phyloP scores from a whole-genome alignment of 2,797 vertebrate genomes.

The Selene dorsalis region DNA sequence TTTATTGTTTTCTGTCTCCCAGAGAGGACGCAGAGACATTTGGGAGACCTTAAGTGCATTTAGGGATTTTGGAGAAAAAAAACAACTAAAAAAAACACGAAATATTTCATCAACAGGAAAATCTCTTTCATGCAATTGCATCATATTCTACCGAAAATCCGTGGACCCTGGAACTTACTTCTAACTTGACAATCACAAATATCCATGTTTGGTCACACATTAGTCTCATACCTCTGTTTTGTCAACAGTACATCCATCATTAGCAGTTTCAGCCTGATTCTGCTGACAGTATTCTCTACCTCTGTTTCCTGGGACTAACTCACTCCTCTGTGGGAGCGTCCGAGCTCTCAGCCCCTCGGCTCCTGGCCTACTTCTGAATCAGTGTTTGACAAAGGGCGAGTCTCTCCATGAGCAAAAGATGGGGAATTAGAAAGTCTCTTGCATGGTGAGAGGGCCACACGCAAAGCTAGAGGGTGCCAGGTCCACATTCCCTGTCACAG shows the following conservation, averaged over 20 bases:
- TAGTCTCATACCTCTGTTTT: constrained; percentile 46
- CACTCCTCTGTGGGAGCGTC: constrained; percentile 67
- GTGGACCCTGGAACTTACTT: constrained; percentile 52
- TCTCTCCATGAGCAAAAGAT: constrained; percentile 72
- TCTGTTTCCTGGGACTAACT: constrained; percentile 55
- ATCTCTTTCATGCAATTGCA: constrained; percentile 70
- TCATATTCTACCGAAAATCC: constrained; percentile 51
- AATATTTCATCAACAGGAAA: constrained; percentile 59
- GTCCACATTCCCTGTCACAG: constrained; percentile 60
- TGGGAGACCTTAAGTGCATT: constrained; percentile 9
- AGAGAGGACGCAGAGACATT: constrained; percentile 4
- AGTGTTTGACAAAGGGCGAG: constrained; percentile 81
- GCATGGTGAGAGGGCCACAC: constrained; percentile 74
- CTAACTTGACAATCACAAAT: constrained; percentile 51
- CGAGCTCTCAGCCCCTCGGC: constrained; percentile 71
- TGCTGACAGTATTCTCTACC: constrained; percentile 68
- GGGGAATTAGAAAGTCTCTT: constrained; percentile 71
- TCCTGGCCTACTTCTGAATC: constrained; percentile 83
- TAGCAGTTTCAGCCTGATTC: constrained; percentile 59
- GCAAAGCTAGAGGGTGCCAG: constrained; percentile 63
- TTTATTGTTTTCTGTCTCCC: background rate
- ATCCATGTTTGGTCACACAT: constrained; percentile 55
- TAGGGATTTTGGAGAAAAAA: constrained; percentile 18
- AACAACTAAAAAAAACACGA: background rate
- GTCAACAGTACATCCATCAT: constrained; percentile 69